phyloP scores from a whole-genome alignment of 2,113 vertebrate genomes.

The Mystacornis crossleyi region DNA sequence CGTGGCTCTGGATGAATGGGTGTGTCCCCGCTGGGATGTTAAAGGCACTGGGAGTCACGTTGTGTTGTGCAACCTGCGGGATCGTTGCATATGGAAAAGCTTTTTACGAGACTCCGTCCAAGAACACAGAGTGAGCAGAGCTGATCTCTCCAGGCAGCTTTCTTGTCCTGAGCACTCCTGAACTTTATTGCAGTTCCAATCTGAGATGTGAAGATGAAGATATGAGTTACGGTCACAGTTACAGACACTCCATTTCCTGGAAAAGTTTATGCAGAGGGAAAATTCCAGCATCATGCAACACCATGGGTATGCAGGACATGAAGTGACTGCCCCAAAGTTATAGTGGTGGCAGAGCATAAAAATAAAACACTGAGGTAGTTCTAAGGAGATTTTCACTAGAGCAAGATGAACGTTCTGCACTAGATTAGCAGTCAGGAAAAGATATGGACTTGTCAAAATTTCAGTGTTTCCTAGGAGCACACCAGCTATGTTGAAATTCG shows the following conservation, averaged over 20 bases:
- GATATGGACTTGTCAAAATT: not conserved
- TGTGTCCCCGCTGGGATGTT: not conserved
- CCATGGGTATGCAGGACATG: not conserved
- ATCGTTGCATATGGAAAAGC: fast-evolving
- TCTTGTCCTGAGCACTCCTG: not conserved
- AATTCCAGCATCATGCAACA: not conserved
- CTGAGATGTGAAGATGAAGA: not conserved
- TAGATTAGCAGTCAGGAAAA: not conserved
- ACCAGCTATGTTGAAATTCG: not conserved
- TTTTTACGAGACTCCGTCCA: not conserved
- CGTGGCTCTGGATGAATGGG: not conserved
- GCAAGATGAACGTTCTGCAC: not conserved
- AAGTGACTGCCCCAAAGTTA: not conserved
- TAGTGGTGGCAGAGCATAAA: not conserved
- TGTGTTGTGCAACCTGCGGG: not conserved
- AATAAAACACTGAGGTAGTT: not conserved
- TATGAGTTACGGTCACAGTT: not conserved
- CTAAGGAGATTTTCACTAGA: not conserved
- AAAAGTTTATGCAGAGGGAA: not conserved
- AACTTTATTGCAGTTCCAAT: not conserved
- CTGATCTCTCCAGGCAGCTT: not conserved
- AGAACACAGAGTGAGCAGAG: not conserved
- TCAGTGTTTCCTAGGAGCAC: not conserved
- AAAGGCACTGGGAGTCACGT: not conserved
- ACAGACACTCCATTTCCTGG: not conserved